Conservation (phyloP, 2,113 vertebrate species). For the Pygoscelis adeliae region DNA sequence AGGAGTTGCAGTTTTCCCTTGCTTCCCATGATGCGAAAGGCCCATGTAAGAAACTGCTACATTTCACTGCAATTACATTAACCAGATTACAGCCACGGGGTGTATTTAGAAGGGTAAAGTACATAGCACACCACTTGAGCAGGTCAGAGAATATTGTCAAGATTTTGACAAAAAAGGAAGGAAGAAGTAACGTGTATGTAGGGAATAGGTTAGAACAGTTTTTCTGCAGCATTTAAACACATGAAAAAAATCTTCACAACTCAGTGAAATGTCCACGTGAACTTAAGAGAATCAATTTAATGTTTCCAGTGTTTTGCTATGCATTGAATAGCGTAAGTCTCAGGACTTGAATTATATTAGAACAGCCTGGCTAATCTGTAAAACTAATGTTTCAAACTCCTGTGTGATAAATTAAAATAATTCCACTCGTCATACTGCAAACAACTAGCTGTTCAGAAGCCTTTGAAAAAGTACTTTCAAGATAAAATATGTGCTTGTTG, state of each 20-base stretch:
- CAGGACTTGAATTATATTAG: neutral
- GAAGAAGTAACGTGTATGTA: neutral
- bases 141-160: neutral
- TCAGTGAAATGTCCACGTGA: neutral
- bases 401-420: conserved; percentile 64
- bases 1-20: neutral
- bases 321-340: neutral
- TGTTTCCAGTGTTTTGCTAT: neutral
- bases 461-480: conserved; percentile 70
- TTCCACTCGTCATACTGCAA: conserved; percentile 13
- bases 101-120: neutral
- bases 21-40: neutral
- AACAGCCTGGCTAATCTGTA: conserved; percentile 5
- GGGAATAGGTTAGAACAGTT: neutral
- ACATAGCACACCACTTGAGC: neutral
- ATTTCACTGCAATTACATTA: neutral
- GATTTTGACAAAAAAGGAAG: neutral
- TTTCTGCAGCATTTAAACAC: neutral
- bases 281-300: neutral
- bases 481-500: conserved; percentile 69
- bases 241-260: neutral
- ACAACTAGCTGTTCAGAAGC: conserved; percentile 32
- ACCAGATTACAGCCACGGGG: neutral
- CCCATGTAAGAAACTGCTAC: accelerated
- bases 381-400: conserved; percentile 26